Evolutionary conservation across 2,888 invertebrate genomes (phyloP), one percentile per base, ranked within the genome.

Genomic region (Drosophila mimica): DNA sequence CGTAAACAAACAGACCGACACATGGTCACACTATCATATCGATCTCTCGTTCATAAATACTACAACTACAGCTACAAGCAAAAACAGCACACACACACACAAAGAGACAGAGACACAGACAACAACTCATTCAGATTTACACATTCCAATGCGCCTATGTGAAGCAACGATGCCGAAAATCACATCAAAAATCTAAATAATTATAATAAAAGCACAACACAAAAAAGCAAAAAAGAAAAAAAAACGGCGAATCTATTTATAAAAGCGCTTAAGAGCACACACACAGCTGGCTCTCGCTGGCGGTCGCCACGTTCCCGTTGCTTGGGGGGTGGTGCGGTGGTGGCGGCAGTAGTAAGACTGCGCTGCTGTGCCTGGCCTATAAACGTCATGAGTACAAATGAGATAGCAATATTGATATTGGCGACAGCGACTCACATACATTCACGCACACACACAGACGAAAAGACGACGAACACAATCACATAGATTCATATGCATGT

Each of bases 201-300:
- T 83, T 86, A 84, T 84, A 82, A 83, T 84, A 80, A 87, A 82
- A 78, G 74, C 85, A 82, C 46, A 46, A 25, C 46, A 83, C 64
- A 79, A 75, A 73, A 85, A 59, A 74, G 62, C 49, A 71, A 70
- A 64, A 76, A 81, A 81, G 83, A 68, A 75, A 66, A 75, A 83
- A 84, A 83, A 87, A 76, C 81, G 83, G 85, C 84, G 79, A 88
- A 79, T 91, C 91, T 92, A 91, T 92, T 92, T 92, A 84, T 92
- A 92, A 88, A 89, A 88, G 76, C 81, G 83, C 83, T 85, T 87
- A 81, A 87, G 79, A 83, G 74, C 81, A 83, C 77, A 80, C 74
- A 74, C 56, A 71, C 74, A 72, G 61, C 68, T 74, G 73, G 79
- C 52, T 81, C 72, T 66, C 74, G 82, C 74, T 74, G 79, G 63